Conservation (phyloP, 2,113 vertebrate genomes). For the Zapornia atra region DNA sequence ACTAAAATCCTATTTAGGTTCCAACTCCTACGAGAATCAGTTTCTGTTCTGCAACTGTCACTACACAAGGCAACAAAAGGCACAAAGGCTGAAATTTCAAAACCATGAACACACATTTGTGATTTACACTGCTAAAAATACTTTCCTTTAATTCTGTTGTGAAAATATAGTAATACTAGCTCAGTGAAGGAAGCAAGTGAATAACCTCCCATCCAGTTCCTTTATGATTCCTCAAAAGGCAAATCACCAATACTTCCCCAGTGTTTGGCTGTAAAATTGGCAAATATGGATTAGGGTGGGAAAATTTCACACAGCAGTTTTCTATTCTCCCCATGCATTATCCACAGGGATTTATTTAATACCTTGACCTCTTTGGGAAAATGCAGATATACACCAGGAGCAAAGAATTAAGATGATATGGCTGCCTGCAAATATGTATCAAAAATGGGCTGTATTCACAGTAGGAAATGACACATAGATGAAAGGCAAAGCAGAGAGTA, state of each 20-base stretch:
- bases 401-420: conserved; percentile 48
- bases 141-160: neutral
- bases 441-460: conserved; percentile 35
- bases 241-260: neutral
- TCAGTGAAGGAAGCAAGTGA: neutral
- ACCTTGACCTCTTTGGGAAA: conserved; percentile 16
- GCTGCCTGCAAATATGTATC: conserved; percentile 4
- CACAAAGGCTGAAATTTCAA: neutral
- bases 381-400: conserved; percentile 27
- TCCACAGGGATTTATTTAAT: conserved; percentile 59
- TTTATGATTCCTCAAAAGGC: neutral
- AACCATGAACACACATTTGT: neutral
- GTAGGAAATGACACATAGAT: neutral
- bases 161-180: neutral
- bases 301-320: conserved; percentile 22
- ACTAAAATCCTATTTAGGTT: neutral
- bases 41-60: neutral
- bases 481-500: conserved; percentile 1
- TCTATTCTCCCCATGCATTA: conserved; percentile 11
- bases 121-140: neutral
- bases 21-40: neutral
- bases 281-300: conserved; percentile 22
- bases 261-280: conserved; percentile 3
- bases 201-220: neutral
- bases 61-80: neutral